phyloP scores from a whole-genome alignment of 2,888 invertebrate species.

The Asteroscopus sphinx region DNA sequence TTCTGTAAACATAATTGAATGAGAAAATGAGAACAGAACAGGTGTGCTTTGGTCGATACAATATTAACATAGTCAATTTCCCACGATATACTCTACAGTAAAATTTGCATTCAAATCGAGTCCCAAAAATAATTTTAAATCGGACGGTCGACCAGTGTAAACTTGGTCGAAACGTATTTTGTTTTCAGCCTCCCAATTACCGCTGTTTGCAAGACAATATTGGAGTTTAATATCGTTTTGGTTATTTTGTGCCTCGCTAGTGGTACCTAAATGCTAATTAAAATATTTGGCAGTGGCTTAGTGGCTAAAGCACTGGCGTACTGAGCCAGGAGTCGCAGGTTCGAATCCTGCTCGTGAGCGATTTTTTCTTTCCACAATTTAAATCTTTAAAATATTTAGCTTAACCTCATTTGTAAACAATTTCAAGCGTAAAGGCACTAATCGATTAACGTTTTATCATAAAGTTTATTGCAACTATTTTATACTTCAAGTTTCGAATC shows the following conservation, averaged over 20 bases:
- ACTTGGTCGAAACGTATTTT: constrained; percentile 66
- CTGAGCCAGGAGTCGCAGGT: no score
- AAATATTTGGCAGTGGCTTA: no score
- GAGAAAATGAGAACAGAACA: constrained; percentile 47
- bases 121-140: constrained; percentile 71
- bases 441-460: constrained; percentile 23
- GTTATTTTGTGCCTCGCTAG: constrained; percentile 52
- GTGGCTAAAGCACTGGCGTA: no score
- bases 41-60: constrained; percentile 52
- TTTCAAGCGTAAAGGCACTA: constrained; percentile 21
- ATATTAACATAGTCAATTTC: constrained; percentile 66
- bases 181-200: constrained; percentile 69
- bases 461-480: constrained; percentile 19
- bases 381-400: no score
- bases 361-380: no score
- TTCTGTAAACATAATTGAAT: constrained; percentile 39
- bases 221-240: constrained; percentile 73
- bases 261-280: constrained; percentile 47
- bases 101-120: constrained; percentile 78
- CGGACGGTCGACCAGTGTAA: constrained; percentile 61
- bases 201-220: constrained; percentile 75
- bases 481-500: constrained; percentile 19
- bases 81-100: constrained; percentile 66
- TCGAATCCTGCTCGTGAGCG: no score
- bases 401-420: constrained; percentile 32